Evolutionary conservation across 1,140 invertebrate species (phyloP).

Genomic region (Anoplophora glabripennis): DNA sequence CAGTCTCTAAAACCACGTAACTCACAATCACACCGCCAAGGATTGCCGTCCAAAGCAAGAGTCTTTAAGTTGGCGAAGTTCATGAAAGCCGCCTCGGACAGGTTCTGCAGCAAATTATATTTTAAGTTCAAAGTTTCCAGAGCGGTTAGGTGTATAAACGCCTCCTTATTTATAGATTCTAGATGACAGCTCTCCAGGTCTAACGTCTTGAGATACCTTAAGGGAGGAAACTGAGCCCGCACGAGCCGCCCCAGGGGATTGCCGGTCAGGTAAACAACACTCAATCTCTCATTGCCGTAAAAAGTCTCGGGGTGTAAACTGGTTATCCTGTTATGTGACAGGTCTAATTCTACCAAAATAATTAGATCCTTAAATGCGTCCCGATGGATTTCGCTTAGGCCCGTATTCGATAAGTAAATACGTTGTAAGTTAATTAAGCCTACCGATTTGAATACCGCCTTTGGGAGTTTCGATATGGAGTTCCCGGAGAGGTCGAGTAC

Average conservation of each 20-base stretch:
- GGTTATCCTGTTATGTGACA: constrained; percentile 71
- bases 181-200: constrained; percentile 77
- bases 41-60: constrained; percentile 77
- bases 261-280: constrained; percentile 65
- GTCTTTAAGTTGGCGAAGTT: constrained; percentile 71
- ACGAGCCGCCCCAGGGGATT: constrained; percentile 66
- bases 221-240: constrained; percentile 65
- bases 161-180: constrained; percentile 65
- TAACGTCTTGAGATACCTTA: constrained; percentile 68
- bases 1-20: constrained; percentile 77
- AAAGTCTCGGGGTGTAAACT: constrained; percentile 70
- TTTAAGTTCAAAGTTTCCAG: constrained; percentile 71
- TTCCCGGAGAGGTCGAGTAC: constrained; percentile 81
- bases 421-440: constrained; percentile 81
- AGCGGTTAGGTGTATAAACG: constrained; percentile 64
- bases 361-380: constrained; percentile 82
- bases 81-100: constrained; percentile 64
- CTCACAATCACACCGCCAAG: constrained; percentile 85
- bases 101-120: constrained; percentile 63
- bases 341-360: constrained; percentile 82
- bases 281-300: constrained; percentile 67
- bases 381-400: constrained; percentile 70
- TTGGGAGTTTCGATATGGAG: constrained; percentile 69
- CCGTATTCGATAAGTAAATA: constrained; percentile 72
- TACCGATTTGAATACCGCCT: constrained; percentile 74